phyloP scores from a whole-genome alignment of 2,888 invertebrate genomes.

The Epinotia brunnichana region DNA sequence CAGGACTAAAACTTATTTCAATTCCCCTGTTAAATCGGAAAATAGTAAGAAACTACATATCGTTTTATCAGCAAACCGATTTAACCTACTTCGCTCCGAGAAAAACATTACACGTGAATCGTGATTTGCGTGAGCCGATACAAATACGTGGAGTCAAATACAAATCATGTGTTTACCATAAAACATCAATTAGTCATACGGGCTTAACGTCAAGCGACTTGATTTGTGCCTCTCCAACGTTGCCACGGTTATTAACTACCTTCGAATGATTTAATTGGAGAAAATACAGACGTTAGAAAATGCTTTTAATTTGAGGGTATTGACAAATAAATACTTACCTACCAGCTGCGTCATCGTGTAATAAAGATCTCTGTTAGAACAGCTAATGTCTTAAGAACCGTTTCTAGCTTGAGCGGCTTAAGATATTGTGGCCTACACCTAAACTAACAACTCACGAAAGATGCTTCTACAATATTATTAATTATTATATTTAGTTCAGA shows the following conservation, averaged over 20 bases:
- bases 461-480: no score
- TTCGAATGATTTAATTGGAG: no score
- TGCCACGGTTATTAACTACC: conserved; percentile 1
- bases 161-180: conserved; percentile 13
- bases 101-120: neutral
- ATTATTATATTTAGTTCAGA: no score
- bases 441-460: no score
- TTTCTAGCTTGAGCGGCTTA: no score
- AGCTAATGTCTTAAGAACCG: no score
- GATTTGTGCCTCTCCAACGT: conserved; percentile 4
- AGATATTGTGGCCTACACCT: no score
- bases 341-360: no score
- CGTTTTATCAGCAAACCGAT: conserved; percentile 20
- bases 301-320: no score
- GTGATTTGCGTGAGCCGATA: conserved; percentile 7
- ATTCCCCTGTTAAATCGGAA: neutral
- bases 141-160: conserved; percentile 2
- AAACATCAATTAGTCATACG: conserved; percentile 16
- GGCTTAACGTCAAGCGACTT: neutral
- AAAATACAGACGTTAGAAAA: no score
- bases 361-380: no score
- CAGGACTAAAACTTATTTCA: neutral
- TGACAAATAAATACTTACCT: no score
- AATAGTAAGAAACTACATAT: neutral
- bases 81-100: conserved; percentile 1